Conservation (phyloP, 2,113 vertebrate species). For the Trichomycterus rosablanca region DNA sequence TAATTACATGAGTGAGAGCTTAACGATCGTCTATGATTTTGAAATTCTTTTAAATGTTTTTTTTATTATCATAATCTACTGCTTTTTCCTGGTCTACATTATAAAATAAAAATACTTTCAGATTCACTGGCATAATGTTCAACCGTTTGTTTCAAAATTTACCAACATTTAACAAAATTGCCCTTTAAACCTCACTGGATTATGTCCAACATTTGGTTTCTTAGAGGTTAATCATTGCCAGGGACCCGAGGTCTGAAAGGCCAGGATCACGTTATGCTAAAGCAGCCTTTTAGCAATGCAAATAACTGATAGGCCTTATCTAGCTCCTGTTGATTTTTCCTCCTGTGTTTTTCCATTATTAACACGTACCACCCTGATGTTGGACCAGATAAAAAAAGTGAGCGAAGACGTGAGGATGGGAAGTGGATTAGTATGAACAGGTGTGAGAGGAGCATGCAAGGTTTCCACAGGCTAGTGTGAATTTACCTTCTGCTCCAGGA, state of each 20-base stretch:
- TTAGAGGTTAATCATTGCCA: slow-evolving; percentile 41
- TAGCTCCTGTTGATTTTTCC: slow-evolving; percentile 60
- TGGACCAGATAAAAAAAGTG: slow-evolving; percentile 58
- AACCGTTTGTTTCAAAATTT: too few species aligned
- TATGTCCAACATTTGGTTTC: slow-evolving; percentile 14
- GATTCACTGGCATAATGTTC: too few species aligned
- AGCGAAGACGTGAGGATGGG: slow-evolving; percentile 10
- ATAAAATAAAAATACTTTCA: too few species aligned
- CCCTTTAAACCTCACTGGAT: background rate
- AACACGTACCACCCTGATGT: slow-evolving; percentile 49
- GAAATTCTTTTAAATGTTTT: too few species aligned
- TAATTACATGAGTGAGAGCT: too few species aligned
- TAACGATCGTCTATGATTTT: too few species aligned
- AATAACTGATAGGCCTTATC: slow-evolving; percentile 43
- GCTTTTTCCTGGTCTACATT: too few species aligned
- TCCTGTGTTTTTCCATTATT: slow-evolving; percentile 52
- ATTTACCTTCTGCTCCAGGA: slow-evolving; percentile 37
- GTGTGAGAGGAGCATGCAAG: slow-evolving; percentile 30
- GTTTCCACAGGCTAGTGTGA: slow-evolving; percentile 42
- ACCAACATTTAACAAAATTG: background rate
- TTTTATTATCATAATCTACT: too few species aligned
- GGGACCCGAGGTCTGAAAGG: slow-evolving; percentile 28
- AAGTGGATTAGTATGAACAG: slow-evolving; percentile 23
- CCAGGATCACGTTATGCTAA: slow-evolving; percentile 19
- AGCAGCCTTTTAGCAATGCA: slow-evolving; percentile 40